phyloP scores from a whole-genome alignment of 2,113 vertebrate genomes.

The Hippocampus barbouri region DNA sequence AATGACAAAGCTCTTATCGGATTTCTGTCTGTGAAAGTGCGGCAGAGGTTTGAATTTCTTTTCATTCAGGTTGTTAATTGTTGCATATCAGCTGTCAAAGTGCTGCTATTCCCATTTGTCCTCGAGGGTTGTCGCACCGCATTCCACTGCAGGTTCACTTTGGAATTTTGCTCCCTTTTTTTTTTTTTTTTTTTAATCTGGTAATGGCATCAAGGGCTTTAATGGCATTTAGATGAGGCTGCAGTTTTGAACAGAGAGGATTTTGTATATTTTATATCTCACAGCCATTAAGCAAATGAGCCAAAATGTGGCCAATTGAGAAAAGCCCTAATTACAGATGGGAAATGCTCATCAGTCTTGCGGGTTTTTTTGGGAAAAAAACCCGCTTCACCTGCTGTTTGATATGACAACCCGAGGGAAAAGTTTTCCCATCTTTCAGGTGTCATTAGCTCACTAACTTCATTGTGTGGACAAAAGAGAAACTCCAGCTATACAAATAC shows the following conservation, averaged over 20 bases:
- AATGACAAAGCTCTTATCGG: background rate
- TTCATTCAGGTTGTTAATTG: slow-evolving; percentile 6
- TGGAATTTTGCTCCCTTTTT: slow-evolving; percentile 4
- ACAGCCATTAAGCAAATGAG: slow-evolving; percentile 29
- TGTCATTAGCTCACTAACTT: slow-evolving; percentile 29
- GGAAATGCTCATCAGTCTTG: background rate
- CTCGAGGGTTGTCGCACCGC: slow-evolving; percentile 4
- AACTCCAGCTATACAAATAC: slow-evolving; percentile 69
- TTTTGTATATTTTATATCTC: slow-evolving; percentile 10
- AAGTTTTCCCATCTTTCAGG: slow-evolving; percentile 40
- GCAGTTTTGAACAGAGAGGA: slow-evolving; percentile 11
- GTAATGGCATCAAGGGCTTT: background rate
- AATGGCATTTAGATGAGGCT: slow-evolving; percentile 9
- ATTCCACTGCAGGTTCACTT: slow-evolving; percentile 34
- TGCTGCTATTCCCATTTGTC: slow-evolving; percentile 12
- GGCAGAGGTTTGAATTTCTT: background rate
- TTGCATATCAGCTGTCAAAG: background rate
- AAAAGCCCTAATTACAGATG: slow-evolving; percentile 25
- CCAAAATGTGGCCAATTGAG: slow-evolving; percentile 26
- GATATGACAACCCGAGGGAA: slow-evolving; percentile 17
- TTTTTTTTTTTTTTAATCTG: slow-evolving; percentile 1
- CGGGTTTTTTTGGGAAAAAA: too few relatives aligned
- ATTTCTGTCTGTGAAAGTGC: too few relatives aligned
- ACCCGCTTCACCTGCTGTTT: slow-evolving; percentile 10
- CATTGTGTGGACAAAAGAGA: slow-evolving; percentile 38